Conservation (phyloP, 2,113 vertebrate genomes). For the Sinocyclocheilus anshuiensis region DNA sequence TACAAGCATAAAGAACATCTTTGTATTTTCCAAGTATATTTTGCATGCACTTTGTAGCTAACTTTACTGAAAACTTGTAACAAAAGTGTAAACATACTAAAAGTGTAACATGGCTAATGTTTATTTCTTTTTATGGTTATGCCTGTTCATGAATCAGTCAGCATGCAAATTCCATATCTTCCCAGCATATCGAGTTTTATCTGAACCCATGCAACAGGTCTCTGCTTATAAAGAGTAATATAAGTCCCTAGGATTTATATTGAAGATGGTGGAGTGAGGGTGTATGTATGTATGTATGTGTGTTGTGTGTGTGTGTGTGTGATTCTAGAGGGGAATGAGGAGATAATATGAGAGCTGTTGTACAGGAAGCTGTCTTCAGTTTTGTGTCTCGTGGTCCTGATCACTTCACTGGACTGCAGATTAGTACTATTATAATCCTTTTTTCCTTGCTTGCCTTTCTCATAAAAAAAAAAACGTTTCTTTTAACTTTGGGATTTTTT, state of each 20-base stretch:
- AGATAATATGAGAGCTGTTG: constrained; percentile 38
- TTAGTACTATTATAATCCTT: constrained; percentile 41
- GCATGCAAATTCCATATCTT: not conserved
- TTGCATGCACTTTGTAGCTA: not conserved
- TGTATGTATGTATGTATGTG: not conserved
- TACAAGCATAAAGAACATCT: too few relatives aligned
- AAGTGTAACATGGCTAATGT: not conserved
- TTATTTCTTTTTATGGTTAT: not conserved
- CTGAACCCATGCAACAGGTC: not conserved
- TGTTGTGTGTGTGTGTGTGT: not conserved
- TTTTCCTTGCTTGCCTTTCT: constrained; percentile 33
- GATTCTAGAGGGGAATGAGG: constrained; percentile 21
- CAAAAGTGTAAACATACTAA: not conserved
- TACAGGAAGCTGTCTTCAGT: constrained; percentile 60
- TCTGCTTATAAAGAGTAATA: not conserved
- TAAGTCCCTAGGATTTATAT: not conserved
- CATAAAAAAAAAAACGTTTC: not conserved
- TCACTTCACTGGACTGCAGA: constrained; percentile 39
- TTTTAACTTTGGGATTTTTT: too few relatives aligned
- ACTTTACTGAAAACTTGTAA: not conserved
- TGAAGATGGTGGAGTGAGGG: constrained; percentile 11
- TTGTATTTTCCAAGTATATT: too few relatives aligned
- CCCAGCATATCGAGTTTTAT: not conserved
- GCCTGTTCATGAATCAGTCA: not conserved
- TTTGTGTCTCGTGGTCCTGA: constrained; percentile 68